Conservation (phyloP, 2,113 vertebrate species). For the Tenebrosternarchus preto region DNA sequence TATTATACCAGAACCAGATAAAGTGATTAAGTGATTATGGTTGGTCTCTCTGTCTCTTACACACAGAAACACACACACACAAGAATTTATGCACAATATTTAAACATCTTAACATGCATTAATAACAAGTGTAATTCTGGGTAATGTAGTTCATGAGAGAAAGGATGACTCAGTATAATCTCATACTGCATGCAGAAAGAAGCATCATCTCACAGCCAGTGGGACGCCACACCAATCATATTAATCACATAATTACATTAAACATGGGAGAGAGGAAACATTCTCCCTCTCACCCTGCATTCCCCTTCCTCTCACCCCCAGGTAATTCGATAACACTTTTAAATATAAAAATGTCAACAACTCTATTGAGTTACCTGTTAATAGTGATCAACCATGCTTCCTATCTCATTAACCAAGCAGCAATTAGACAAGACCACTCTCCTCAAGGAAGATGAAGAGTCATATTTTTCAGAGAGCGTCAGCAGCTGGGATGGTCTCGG, state of each 20-base stretch:
- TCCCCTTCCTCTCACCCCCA: conserved; percentile 19
- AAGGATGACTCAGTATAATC: conserved; percentile 42
- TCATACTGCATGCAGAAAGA: conserved; percentile 31
- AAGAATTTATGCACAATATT: background rate
- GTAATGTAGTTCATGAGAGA: conserved; percentile 24
- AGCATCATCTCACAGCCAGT: conserved; percentile 35
- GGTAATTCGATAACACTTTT: conserved; percentile 27
- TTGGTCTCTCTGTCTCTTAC: background rate
- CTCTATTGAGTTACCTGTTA: conserved; percentile 25
- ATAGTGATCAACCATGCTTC: background rate
- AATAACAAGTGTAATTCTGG: conserved; percentile 29
- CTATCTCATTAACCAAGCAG: background rate
- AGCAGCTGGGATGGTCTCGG: background rate
- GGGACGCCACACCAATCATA: conserved; percentile 34
- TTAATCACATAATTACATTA: conserved; percentile 46
- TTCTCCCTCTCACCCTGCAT: background rate
- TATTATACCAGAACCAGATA: background rate
- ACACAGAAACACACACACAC: background rate
- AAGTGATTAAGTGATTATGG: background rate
- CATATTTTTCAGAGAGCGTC: background rate
- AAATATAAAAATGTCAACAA: conserved; percentile 22
- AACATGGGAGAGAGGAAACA: conserved; percentile 28
- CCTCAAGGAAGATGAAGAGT: conserved; percentile 5
- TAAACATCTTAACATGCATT: conserved; percentile 1
- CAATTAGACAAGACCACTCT: conserved; percentile 1